These are phyloP conservation scores for Lucilia sericata DNA, from an alignment of 1,140 invertebrate species.

Conservation along the genomic window DNA sequence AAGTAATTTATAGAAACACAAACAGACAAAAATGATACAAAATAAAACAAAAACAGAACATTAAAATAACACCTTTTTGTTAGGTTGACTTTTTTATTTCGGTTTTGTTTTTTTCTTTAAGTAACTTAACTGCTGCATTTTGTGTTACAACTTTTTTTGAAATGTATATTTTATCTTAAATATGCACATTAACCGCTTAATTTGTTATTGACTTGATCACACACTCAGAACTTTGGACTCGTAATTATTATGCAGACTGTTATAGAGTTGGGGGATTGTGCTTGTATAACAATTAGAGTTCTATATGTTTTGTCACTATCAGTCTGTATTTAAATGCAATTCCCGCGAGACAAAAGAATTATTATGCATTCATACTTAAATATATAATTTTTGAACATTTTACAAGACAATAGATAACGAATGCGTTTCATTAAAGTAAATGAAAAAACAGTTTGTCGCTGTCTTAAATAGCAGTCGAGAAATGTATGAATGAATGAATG, in stretches of 20 bases:
- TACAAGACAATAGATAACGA: too few relatives aligned
- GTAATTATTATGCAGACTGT: too few relatives aligned
- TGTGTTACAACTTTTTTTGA: background rate
- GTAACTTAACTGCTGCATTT: background rate
- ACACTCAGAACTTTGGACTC: background rate
- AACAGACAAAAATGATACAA: background rate
- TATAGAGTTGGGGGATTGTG: too few relatives aligned
- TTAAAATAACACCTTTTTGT: constrained; percentile 13
- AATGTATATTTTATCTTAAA: constrained; percentile 22
- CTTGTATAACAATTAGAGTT: too few relatives aligned
- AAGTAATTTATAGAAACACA: background rate
- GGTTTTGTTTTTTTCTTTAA: background rate
- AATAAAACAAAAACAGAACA: constrained; percentile 2
- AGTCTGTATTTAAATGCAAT: background rate
- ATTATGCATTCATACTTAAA: too few relatives aligned
- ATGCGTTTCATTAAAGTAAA: too few relatives aligned
- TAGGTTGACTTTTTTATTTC: too few relatives aligned
- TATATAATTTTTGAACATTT: too few relatives aligned
- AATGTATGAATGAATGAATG: background rate
- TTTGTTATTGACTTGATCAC: constrained; percentile 9
- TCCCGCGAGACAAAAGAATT: too few relatives aligned
- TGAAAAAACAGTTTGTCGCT: too few relatives aligned
- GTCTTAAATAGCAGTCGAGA: too few relatives aligned
- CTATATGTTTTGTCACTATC: too few relatives aligned
- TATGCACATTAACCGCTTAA: constrained; percentile 16